These are phyloP conservation scores for Climacteris rufus DNA, from an alignment of 2,113 vertebrate species.

Conservation along the genomic window DNA sequence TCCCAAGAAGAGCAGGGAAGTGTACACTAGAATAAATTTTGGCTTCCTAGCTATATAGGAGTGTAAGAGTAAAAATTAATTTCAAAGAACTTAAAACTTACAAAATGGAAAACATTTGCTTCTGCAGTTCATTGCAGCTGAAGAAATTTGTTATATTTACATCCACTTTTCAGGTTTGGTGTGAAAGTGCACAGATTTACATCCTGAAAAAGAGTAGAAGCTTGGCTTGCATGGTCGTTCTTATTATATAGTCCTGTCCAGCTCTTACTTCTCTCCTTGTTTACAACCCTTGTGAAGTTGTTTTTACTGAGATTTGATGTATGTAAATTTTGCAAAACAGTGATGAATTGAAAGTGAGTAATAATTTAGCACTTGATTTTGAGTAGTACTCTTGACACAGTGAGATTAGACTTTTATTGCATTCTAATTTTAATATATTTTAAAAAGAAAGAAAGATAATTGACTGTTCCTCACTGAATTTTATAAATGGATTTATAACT, in stretches of 20 bases:
- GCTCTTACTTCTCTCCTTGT: background rate
- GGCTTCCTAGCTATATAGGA: background rate
- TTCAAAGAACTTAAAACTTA: background rate
- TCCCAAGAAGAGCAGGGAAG: background rate
- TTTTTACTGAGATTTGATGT: background rate
- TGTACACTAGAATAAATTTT: background rate
- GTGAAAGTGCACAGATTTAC: background rate
- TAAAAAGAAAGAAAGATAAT: conserved; percentile 22
- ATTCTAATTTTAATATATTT: conserved; percentile 30
- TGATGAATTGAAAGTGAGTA: conserved; percentile 38
- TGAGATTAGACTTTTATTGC: background rate
- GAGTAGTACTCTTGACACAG: conserved; percentile 18
- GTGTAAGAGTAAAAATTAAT: background rate
- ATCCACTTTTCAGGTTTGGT: background rate
- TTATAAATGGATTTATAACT: background rate
- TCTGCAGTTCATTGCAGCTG: background rate
- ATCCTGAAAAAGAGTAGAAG: background rate
- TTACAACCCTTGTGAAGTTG: background rate
- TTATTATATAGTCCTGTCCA: background rate
- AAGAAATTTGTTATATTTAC: background rate
- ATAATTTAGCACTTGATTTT: conserved; percentile 46
- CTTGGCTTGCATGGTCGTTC: background rate
- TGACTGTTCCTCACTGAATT: background rate
- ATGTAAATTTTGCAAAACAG: conserved; percentile 2
- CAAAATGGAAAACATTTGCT: background rate